Evolutionary conservation across 2,113 vertebrate species (phyloP).

Genomic region (Coptodon bakossiorum): DNA sequence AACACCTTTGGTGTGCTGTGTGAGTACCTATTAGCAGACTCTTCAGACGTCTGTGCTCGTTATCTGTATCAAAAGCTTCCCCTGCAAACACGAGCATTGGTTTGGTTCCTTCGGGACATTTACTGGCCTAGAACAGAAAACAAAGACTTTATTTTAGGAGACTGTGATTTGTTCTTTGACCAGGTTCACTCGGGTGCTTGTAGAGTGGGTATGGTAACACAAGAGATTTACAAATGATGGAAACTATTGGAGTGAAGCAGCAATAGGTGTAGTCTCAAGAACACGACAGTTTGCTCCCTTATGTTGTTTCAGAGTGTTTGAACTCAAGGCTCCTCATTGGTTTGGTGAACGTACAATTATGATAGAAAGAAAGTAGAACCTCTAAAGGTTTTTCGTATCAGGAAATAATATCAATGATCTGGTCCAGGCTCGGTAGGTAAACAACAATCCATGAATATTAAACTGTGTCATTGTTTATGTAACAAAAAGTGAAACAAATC

Average conservation of each 20-base stretch:
- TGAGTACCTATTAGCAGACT: slow-evolving; percentile 83
- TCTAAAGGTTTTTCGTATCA: neutral
- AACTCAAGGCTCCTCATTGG: neutral
- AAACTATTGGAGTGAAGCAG: neutral
- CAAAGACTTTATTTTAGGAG: neutral
- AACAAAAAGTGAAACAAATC: neutral
- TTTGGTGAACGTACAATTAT: neutral
- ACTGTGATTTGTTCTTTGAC: neutral
- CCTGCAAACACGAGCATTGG: slow-evolving; percentile 94
- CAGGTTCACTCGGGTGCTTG: neutral
- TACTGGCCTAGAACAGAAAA: slow-evolving; percentile 72
- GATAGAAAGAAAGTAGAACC: neutral
- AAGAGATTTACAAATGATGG: neutral
- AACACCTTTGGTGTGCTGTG: neutral
- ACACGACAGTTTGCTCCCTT: neutral
- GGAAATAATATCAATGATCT: neutral
- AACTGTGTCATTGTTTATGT: neutral
- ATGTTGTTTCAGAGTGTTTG: neutral
- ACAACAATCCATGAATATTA: neutral
- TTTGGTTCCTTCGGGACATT: slow-evolving; percentile 91
- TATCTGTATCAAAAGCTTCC: slow-evolving; percentile 81
- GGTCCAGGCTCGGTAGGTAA: neutral
- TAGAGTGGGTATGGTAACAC: neutral
- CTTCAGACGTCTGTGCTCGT: slow-evolving; percentile 82
- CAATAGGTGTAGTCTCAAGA: neutral